Base-by-base conservation (phyloP, 2,113 vertebrate species). In the Castor canadensis region DNA sequence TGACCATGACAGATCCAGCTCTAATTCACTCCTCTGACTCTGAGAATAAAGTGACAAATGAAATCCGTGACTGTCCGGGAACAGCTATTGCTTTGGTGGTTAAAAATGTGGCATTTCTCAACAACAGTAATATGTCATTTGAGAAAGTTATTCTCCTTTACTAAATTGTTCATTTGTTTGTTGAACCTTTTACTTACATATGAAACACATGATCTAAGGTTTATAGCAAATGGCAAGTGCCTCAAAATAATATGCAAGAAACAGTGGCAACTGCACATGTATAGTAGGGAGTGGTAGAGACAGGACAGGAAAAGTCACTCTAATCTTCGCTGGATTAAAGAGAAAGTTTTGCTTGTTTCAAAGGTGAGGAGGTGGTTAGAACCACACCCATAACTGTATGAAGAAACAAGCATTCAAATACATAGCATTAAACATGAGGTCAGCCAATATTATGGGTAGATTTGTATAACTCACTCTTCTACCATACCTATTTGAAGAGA, bases 21-120 rank as follows among this genome's bases (percentile, higher is more conserved):
- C 98, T 98, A 98, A 98, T 98, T 98, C 97, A 98, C 97, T 98
- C 89, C 95, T 97, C 93, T 98, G 97, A 97, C 97, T 98, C 95
- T 93, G 96, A 96, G 97, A 98, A 98, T 98, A 98, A 98, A 96
- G 95, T 98, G 97, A 98, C 96, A 98, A 98, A 98, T 98, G 95
- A 98, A 98, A 98, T 98, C 98, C 97, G 95, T 77, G 93, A 96
- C 95, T 97, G 85, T 73, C 95, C 93, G 98, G 82, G 95, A 98
- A 98, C 94, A 98, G 95, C 92, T 66, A 75, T 93, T 72, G 24
- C 96, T 97, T 93, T 43, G 47, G 66, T 94, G 71, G 88, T 95
- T 94, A 92, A 93, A 81, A 89, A 96, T 20, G 40, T 62, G 67
- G 83, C 32, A 28, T 24, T 47, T 72, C 56, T 82, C 32, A 76